Base-by-base conservation (phyloP, 2,113 vertebrate species). In the Cryptoleucopteryx plumbea region DNA sequence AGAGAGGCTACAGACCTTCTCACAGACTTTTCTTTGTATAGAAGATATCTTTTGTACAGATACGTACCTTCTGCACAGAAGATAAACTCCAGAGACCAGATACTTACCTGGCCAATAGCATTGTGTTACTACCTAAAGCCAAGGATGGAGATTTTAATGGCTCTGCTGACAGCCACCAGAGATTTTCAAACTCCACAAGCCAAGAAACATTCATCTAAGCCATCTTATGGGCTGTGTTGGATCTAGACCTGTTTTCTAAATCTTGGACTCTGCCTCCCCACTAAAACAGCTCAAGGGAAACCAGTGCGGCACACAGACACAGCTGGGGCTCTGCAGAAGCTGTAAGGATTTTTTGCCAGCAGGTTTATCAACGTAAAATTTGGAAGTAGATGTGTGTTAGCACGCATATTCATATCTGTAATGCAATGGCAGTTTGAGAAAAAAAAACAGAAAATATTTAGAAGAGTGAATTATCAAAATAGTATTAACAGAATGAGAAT, bases 91-190 rank as follows among this genome's bases (percentile, higher is more conserved):
- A 71, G 71, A 75, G 43, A 67, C 21, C 68, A 73, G 73, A 90
- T 32, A 27, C 78, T 81, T 81, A 95, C 90, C 82, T 79, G 80
- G 68, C 56, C 59, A 71, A 53, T 4, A 72, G 80, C 11, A 56
- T 4, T 47, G 56, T 3, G 3, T 20, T 81, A 65, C 56, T 62
- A 65, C 75, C 68, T 89, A 67, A 83, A 7, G 47, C 70, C 92
- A 87, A 87, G 48, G 65, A 71, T 11, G 17, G 61, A 86, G 43
- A 94, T 93, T 92, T 83, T 95, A 88, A 73, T 55, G 20, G 29
- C 47, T 78, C 52, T 94, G 59, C 67, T 86, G 88, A 96, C 86
- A 96, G 72, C 38, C 65, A 90, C 59, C 77, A 74, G 9, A 89
- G 86, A 93, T 95, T 71, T 90, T 68, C 72, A 75, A 75, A 74